phyloP scores from a whole-genome alignment of 2,113 vertebrate genomes.

The Mus pahari region DNA sequence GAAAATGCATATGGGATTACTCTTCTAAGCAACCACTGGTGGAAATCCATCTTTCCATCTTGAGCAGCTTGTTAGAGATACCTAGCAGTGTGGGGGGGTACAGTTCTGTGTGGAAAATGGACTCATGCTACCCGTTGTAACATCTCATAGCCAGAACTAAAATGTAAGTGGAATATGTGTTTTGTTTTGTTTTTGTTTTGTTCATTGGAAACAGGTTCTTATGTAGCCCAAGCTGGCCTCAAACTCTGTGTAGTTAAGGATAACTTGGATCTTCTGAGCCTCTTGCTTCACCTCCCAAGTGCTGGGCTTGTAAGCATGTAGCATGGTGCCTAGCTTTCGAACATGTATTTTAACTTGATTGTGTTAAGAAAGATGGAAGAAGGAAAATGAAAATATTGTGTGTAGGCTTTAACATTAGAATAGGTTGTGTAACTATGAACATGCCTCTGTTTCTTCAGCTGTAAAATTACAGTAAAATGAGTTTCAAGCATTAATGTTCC shows the following conservation, averaged over 20 bases:
- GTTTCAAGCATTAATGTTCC: conserved; percentile 49
- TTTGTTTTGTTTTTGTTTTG: not conserved
- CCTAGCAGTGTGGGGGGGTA: conserved; percentile 4
- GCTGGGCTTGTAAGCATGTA: not conserved
- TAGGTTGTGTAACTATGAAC: not conserved
- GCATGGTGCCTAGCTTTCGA: not conserved
- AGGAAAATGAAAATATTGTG: conserved; percentile 25
- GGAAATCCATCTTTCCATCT: conserved; percentile 46
- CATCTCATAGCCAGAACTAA: conserved; percentile 10
- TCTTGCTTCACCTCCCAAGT: not conserved
- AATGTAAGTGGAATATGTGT: conserved; percentile 8
- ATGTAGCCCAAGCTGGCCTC: not conserved
- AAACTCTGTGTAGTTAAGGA: not conserved
- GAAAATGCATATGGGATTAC: conserved; percentile 56
- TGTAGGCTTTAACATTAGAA: conserved; percentile 33
- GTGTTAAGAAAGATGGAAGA: conserved; percentile 30
- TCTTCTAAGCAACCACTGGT: conserved; percentile 64
- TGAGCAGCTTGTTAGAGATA: conserved; percentile 54
- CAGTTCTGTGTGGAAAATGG: conserved; percentile 29
- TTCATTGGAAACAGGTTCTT: not conserved
- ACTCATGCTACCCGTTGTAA: not conserved
- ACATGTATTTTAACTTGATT: conserved; percentile 57
- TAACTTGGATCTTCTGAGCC: not conserved
- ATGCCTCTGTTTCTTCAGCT: conserved; percentile 39
- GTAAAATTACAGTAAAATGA: conserved; percentile 57